Evolutionary conservation across 1,140 invertebrate species (phyloP), one percentile per base, ranked within the genome.

Genomic region (Drosophila malerkotliana): DNA sequence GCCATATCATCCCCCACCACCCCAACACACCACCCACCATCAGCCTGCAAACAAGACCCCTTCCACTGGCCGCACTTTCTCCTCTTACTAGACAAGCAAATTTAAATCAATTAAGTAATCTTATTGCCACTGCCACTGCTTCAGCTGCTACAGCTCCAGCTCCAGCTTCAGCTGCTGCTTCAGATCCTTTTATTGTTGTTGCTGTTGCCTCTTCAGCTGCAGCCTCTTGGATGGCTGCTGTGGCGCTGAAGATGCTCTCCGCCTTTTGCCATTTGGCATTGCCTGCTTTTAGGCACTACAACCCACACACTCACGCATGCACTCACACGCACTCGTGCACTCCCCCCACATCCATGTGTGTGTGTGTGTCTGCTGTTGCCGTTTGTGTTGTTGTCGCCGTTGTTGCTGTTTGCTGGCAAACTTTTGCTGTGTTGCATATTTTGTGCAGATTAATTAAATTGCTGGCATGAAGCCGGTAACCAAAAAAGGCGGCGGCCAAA

Each of bases 61-160:
- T 57, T 8, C 41, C 14, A 5, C 15, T 15, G 9, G 9, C 21
- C 30, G 1, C 59, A 32, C 59, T 44, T 37, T 34, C 55, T 18
- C 34, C 60, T 54, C 41, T 18, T 79, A 81, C 68, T 75, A 87
- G 74, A 87, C 77, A 85, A 85, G 81, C 81, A 85, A 85, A 85
- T 85, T 85, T 85, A 85, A 85, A 85, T 85, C 81, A 85, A 85
- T 85, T 85, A 85, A 85, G 81, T 85, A 87, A 85, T 85, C 81
- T 85, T 85, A 85, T 85, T 85, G 81, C 80, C 53, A 77, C 52
- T 71, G 79, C 60, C 51, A 48, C 34, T 61, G 62, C 26, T 28
- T 7, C 26, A 7, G 26, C 49, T 73, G 41, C 28, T 62, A 56
- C 39, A 47, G 15, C 26, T 37, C 37, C n/a, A 3, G 56, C 48